These are phyloP conservation scores for Drosophila grimshawi DNA, from an alignment of 1,140 invertebrate genomes.

Conservation along the genomic window DNA sequence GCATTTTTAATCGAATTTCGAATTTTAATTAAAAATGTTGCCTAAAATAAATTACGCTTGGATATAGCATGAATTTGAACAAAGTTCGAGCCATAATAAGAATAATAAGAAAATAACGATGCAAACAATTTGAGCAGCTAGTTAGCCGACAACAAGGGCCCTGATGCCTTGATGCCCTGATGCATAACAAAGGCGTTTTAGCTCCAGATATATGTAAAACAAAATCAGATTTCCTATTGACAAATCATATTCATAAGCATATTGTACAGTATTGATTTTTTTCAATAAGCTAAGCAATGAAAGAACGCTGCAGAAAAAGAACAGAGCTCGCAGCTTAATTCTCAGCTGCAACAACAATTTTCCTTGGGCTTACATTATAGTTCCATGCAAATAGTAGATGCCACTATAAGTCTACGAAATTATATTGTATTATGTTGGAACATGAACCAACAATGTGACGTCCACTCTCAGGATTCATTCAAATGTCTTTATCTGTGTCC, in stretches of 20 bases:
- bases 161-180: too few relatives aligned
- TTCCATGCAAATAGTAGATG: constrained; percentile 30
- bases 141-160: neutral
- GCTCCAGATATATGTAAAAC: neutral
- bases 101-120: neutral
- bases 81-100: too few relatives aligned
- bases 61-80: too few relatives aligned
- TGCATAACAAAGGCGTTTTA: too few relatives aligned
- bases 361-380: constrained; percentile 1
- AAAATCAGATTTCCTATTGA: neutral
- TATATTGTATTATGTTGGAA: constrained; percentile 44
- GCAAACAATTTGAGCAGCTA: neutral
- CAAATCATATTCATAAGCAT: neutral
- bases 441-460: constrained; percentile 19
- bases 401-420: constrained; percentile 45
- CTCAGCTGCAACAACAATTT: constrained; percentile 18
- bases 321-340: constrained; percentile 21
- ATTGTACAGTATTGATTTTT: neutral
- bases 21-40: too few relatives aligned
- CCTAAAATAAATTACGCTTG: too few relatives aligned
- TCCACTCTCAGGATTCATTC: constrained; percentile 5
- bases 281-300: neutral
- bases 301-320: neutral
- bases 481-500: neutral
- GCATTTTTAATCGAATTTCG: too few relatives aligned